These are phyloP conservation scores for Pollenia angustigena DNA, from an alignment of 2,888 invertebrate genomes.

Conservation along the genomic window DNA sequence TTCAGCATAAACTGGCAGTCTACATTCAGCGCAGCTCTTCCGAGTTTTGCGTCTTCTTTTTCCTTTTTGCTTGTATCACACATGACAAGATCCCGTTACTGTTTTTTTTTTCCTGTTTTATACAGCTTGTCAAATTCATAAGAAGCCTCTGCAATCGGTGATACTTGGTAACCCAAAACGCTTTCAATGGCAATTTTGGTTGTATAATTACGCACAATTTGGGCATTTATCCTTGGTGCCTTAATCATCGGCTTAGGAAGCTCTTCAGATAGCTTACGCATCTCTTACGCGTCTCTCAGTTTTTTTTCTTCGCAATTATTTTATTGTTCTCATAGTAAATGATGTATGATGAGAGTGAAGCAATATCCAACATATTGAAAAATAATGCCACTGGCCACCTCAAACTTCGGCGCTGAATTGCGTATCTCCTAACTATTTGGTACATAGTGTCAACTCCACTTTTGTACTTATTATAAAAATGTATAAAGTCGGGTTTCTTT, in stretches of 20 bases:
- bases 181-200: constrained; percentile 9
- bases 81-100: background rate
- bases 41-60: background rate
- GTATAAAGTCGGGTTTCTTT: too few relatives aligned
- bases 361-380: constrained; percentile 34
- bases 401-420: constrained; percentile 10
- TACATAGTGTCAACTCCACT: constrained; percentile 7
- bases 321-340: background rate
- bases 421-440: background rate
- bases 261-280: background rate
- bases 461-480: constrained; percentile 8
- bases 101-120: background rate
- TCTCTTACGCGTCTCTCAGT: background rate
- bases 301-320: background rate
- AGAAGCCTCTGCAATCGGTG: background rate
- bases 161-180: background rate
- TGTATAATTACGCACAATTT: constrained; percentile 4
- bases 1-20: too few relatives aligned
- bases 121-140: too few relatives aligned
- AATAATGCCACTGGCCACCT: constrained; percentile 31
- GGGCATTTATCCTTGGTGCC: background rate
- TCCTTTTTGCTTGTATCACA: constrained; percentile 6
- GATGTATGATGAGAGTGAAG: constrained; percentile 23
- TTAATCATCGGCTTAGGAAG: too few relatives aligned
- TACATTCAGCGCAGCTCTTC: background rate